These are phyloP conservation scores for Parazoanthus atlanticus DNA, from an alignment of 92 coral and sea anemone species.

Conservation along the genomic window DNA sequence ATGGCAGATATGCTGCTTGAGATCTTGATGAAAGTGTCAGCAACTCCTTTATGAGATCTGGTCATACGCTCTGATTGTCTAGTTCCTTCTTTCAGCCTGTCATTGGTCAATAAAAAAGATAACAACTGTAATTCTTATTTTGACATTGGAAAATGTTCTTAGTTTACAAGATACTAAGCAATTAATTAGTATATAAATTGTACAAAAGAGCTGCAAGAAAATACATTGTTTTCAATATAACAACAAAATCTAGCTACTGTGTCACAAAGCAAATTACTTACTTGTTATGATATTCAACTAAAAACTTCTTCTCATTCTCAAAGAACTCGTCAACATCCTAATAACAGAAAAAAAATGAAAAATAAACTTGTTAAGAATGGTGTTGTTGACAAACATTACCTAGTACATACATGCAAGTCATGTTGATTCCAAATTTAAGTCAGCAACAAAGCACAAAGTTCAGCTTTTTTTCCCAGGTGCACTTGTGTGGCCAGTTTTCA, in stretches of 20 bases:
- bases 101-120: neutral
- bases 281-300: conserved; percentile 97
- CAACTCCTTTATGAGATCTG: conserved; percentile 82
- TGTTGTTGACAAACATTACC: no score
- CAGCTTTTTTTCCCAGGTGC: no score
- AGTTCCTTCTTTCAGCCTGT: conserved; percentile 84
- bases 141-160: no score
- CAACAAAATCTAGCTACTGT: neutral
- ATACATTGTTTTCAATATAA: no score
- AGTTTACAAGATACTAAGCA: neutral
- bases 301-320: conserved; percentile 93
- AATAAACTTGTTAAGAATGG: neutral
- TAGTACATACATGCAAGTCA: neutral
- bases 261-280: conserved; percentile 45
- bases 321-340: conserved; percentile 97
- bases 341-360: neutral
- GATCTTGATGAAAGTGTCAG: conserved; percentile 91
- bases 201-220: neutral
- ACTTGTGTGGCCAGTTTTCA: neutral
- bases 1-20: conserved; percentile 87
- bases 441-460: no score
- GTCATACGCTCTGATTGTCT: conserved; percentile 92
- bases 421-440: no score
- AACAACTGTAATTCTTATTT: neutral
- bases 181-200: neutral